Evolutionary conservation across 2,113 vertebrate genomes (phyloP), one percentile per base, ranked within the genome.

Genomic region (Balaenoptera acutorostrata): DNA sequence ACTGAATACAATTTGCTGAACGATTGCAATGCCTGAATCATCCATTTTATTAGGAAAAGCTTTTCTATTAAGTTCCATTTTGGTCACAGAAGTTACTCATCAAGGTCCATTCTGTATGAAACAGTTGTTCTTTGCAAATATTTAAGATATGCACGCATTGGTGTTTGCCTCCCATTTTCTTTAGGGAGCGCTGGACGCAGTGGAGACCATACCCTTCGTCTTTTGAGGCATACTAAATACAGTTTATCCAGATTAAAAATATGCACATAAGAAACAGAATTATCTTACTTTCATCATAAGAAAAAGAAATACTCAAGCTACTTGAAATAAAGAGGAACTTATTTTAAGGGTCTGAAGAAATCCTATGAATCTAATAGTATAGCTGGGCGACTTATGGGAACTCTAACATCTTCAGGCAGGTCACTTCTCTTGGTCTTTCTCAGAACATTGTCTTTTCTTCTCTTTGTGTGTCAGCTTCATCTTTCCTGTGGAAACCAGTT

Each of bases 111-210:
- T 83, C 69, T 75, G 64, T 49, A 90, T 66, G 44, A 95, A 96
- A 93, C 36, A 57, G 63, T 63, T 89, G 57, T 82, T 90, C 78
- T 93, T 57, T 93, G 94, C 87, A 83, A 93, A 93, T 82, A 39
- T 57, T 78, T 74, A 61, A 17, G 33, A 83, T 78, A 84, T 59
- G 55, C 55, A 78, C 41, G 36, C n/a, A 82, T 88, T 82, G 39
- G 21, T 72, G 23, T 57, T 85, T 78, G 72, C 66, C 41, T 92
- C 85, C 75, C 52, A 0, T 72, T 96, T 93, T 80, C 78, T 92
- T 63, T 68, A 68, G 41, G 63, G 72, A 78, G 63, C 39, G 29
- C 10, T 49, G 12, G 82, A 52, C 63, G 55, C 21, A 8, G 25
- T 69, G 23, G 46, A 88, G 29, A 46, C 61, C 27, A 57, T 39